These are phyloP conservation scores for Drosophila micromelanica DNA, from an alignment of 1,140 invertebrate genomes.

Conservation along the genomic window DNA sequence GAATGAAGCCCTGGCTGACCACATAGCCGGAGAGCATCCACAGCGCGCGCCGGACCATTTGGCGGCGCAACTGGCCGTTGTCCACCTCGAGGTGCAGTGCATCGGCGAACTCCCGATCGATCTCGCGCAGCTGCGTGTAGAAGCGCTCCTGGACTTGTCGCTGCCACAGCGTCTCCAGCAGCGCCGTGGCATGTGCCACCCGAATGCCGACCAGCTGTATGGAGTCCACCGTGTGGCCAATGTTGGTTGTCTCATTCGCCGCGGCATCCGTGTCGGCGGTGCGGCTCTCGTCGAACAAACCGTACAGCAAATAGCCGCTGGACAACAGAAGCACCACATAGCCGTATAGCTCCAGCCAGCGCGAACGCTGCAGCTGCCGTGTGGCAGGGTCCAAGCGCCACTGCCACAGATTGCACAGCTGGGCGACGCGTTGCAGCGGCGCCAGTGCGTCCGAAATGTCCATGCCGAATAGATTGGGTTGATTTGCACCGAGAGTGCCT, in stretches of 20 bases:
- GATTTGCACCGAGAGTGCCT: not conserved
- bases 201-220: conserved; percentile 79
- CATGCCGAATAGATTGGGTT: conserved; percentile 35
- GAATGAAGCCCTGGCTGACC: conserved; percentile 59
- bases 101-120: conserved; percentile 60
- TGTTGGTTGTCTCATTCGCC: conserved; percentile 18
- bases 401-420: conserved; percentile 59
- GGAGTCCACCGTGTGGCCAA: conserved; percentile 74
- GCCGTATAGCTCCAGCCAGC: conserved; percentile 63
- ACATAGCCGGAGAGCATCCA: conserved; percentile 61
- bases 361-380: conserved; percentile 37
- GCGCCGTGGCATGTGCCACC: conserved; percentile 57
- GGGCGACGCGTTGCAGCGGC: conserved; percentile 51
- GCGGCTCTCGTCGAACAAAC: conserved; percentile 50
- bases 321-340: conserved; percentile 41
- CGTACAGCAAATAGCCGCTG: conserved; percentile 45
- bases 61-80: conserved; percentile 35
- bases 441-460: conserved; percentile 56
- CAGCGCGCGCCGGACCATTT: conserved; percentile 22
- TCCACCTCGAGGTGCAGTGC: conserved; percentile 53
- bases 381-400: conserved; percentile 42
- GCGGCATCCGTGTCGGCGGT: not conserved
- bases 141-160: conserved; percentile 44
- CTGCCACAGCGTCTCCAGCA: conserved; percentile 65
- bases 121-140: conserved; percentile 55